Evolutionary conservation across 2,113 vertebrate species (phyloP), one percentile per base, ranked within the genome.

Genomic region (Centrocercus urophasianus): DNA sequence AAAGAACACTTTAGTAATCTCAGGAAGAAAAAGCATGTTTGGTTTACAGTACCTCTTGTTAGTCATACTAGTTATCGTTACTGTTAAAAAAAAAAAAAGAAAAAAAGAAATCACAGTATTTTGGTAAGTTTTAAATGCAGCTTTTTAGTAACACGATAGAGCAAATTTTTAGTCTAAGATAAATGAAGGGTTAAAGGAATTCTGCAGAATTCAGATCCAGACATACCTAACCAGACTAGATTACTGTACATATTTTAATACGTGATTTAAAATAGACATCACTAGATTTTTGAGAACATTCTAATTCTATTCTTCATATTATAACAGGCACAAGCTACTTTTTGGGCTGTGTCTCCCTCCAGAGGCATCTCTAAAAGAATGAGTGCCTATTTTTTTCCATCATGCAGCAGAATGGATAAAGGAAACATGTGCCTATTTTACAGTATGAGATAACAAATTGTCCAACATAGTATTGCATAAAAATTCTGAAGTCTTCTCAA

Each of bases 291-390:
- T 75, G 11, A 3, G 3, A 88, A 42, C 13, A 57, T 9, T 6
- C 34, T 88, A 56, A 50, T 70, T 95, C 50, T 74, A 8, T 60
- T 86, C 13, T 71, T 70, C 30, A 48, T 75, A 57, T 45, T 78
- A 3, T 75, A 19, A 28, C 59, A 87, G n/a, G 61, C 80, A 93
- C 52, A 66, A 93, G 48, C 74, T 89, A 98, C 94, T 97, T 96
- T 96, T 96, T 91, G 85, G 95, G 32, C 97, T 98, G 93, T 98
- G 98, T 98, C 98, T 98, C 98, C 98, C 97, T 89, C 97, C 95
- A 98, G 98, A 98, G 98, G 98, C 90, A 90, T n/a, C 78, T 89
- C 66, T 90, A 88, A 86, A 92, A 69, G 79, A 96, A 89, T 75
- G 18, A 94, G 8, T 78, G 43, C 54, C 56, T 5, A 75, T 79